A percentile compares a stretch with the other conserved stretches of the same genome.
These are phyloP conservation scores for Plutomurus gul DNA, from an alignment of 1,140 invertebrate genomes.

Conservation along the genomic window DNA sequence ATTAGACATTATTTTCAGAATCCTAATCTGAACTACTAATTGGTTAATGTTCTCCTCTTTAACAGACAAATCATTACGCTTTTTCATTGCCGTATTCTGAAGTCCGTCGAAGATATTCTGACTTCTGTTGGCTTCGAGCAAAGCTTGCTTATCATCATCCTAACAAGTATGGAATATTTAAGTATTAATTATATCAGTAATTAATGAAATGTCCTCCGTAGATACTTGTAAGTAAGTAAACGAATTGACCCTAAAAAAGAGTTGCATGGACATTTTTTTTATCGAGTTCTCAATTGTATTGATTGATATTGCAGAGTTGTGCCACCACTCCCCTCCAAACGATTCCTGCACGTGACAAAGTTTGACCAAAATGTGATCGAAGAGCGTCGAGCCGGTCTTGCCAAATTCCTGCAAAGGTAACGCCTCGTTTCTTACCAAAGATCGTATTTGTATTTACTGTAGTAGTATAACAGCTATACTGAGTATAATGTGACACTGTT, in stretches of 20 bases:
- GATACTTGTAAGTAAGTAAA: too few species aligned
- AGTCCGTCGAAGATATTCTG: conserved; percentile 45
- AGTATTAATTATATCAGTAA: too few species aligned
- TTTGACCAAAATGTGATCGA: conserved; percentile 51
- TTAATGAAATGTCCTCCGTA: too few species aligned
- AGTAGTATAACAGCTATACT: too few species aligned
- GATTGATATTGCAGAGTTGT: conserved; percentile 36
- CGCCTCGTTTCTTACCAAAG: too few species aligned
- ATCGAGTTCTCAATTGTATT: conserved; percentile 10
- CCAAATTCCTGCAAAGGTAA: conserved; percentile 52
- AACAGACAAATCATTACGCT: conserved; percentile 48
- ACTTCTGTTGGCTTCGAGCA: conserved; percentile 49
- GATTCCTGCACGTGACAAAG: conserved; percentile 45
- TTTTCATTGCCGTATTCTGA: conserved; percentile 44
- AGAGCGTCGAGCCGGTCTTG: conserved; percentile 41
- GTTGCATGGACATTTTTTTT: neutral
- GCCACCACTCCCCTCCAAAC: conserved; percentile 50
- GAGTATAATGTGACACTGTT: too few species aligned
- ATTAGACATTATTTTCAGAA: conserved; percentile 31
- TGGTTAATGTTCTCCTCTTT: neutral
- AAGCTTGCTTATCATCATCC: conserved; percentile 50
- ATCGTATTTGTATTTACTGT: too few species aligned
- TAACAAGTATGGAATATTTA: conserved; percentile 46
- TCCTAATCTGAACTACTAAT: conserved; percentile 14
- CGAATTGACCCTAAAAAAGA: too few species aligned